A percentile compares a stretch with the other conserved stretches of the same genome.
Evolutionary conservation across 2,888 invertebrate genomes (phyloP).

Genomic region (Troides oblongomaculatus): DNA sequence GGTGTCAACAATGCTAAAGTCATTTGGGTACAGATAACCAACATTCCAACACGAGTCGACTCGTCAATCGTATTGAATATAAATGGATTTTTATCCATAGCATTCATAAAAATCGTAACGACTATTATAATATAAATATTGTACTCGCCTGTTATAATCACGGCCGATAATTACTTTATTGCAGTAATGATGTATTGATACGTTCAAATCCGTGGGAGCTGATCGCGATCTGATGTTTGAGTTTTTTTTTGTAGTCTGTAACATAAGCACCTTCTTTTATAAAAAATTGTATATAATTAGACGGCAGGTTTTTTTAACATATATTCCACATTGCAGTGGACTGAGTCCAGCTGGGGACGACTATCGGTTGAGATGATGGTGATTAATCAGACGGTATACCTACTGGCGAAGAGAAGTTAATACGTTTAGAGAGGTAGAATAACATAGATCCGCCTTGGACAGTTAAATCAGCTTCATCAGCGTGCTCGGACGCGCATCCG

Average conservation of each 20-base stretch:
- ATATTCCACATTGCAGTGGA: no score
- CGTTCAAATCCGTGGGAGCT: no score
- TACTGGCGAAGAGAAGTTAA: background rate
- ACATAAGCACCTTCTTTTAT: no score
- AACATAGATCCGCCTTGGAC: background rate
- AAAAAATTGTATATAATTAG: no score
- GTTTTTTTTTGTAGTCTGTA: no score
- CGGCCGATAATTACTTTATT: background rate
- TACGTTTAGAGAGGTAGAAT: background rate
- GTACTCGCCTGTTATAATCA: background rate
- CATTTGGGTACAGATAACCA: constrained; percentile 24
- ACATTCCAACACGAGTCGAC: constrained; percentile 19
- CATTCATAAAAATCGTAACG: background rate
- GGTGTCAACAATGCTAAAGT: constrained; percentile 69
- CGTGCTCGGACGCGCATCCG: constrained; percentile 21
- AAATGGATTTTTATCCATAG: constrained; percentile 17
- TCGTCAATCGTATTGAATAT: constrained; percentile 16
- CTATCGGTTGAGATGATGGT: no score
- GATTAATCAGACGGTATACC: background rate
- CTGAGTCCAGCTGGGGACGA: no score
- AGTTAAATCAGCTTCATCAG: constrained; percentile 16
- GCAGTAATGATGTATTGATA: no score
- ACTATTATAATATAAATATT: background rate
- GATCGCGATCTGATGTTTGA: no score
- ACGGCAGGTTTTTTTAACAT: no score